Percentiles rank a stretch among this genome's conserved stretches.
Conservation (phyloP, 2,797 vertebrate genomes). For the Staurois parvus region DNA sequence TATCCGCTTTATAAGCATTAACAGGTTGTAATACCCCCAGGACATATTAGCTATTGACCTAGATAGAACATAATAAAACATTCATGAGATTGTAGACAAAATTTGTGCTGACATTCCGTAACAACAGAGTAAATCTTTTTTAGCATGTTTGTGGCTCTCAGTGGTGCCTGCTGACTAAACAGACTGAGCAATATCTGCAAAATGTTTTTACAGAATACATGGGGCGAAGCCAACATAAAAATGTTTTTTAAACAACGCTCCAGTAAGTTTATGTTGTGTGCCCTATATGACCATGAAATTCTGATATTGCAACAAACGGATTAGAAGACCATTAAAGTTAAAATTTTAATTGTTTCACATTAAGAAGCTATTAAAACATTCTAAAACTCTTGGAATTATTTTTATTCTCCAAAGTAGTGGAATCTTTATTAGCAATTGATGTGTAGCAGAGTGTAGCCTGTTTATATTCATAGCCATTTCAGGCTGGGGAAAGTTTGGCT, state of each 20-base stretch:
- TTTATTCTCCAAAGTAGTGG: background rate
- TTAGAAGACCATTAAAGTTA: background rate
- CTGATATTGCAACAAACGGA: background rate
- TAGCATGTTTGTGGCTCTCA: background rate
- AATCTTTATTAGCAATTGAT: background rate
- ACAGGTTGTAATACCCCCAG: background rate
- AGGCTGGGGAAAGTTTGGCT: background rate
- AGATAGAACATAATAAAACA: slow-evolving; percentile 18
- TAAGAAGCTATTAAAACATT: background rate
- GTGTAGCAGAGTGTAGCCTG: background rate
- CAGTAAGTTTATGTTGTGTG: background rate
- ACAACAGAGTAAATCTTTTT: slow-evolving; percentile 13
- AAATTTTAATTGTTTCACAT: background rate
- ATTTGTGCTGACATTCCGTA: slow-evolving; percentile 13
- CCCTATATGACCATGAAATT: background rate
- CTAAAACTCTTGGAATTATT: background rate
- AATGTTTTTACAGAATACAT: background rate
- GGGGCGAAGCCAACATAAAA: background rate
- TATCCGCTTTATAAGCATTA: background rate
- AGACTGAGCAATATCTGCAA: background rate
- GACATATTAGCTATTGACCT: background rate
- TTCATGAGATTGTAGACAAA: slow-evolving; percentile 7
- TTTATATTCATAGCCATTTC: background rate
- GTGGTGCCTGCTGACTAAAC: slow-evolving; percentile 14
- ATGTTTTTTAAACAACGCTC: background rate